Evolutionary conservation across 2,797 vertebrate species (phyloP).

Genomic region (Zalophus californianus): DNA sequence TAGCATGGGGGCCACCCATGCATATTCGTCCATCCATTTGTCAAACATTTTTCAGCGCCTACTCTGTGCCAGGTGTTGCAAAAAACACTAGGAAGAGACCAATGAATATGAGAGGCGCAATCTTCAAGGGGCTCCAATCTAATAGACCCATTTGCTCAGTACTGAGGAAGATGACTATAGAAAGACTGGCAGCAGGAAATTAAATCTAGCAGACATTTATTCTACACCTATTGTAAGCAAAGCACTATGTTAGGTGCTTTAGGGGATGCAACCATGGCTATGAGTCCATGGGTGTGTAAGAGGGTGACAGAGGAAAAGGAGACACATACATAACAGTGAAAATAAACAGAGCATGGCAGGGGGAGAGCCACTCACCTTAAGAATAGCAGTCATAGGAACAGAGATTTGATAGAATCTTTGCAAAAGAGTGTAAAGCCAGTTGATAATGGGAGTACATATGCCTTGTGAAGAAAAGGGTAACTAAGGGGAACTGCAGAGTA

Average conservation of each 20-base stretch:
- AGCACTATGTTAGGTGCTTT: not conserved
- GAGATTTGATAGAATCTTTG: not conserved
- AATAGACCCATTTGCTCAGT: not conserved
- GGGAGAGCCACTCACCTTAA: not conserved
- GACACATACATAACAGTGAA: accelerated
- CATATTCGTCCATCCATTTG: not conserved
- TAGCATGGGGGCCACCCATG: not conserved
- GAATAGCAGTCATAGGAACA: not conserved
- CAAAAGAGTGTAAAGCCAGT: not conserved
- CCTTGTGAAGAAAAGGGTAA: not conserved
- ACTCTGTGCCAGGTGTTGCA: not conserved
- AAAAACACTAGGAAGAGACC: not conserved
- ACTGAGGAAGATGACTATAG: not conserved
- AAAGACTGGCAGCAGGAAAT: not conserved
- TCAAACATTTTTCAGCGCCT: not conserved
- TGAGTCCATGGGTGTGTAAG: not conserved
- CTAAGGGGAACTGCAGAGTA: not conserved
- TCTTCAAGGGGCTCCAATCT: not conserved
- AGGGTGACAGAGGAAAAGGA: not conserved
- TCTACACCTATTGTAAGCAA: not conserved
- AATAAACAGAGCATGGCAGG: not conserved
- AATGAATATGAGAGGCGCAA: not conserved
- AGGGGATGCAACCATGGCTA: not conserved
- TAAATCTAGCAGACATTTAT: not conserved
- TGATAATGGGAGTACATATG: not conserved